Evolutionary conservation across 2,797 vertebrate species (phyloP).

Genomic region (Microtus californicus): DNA sequence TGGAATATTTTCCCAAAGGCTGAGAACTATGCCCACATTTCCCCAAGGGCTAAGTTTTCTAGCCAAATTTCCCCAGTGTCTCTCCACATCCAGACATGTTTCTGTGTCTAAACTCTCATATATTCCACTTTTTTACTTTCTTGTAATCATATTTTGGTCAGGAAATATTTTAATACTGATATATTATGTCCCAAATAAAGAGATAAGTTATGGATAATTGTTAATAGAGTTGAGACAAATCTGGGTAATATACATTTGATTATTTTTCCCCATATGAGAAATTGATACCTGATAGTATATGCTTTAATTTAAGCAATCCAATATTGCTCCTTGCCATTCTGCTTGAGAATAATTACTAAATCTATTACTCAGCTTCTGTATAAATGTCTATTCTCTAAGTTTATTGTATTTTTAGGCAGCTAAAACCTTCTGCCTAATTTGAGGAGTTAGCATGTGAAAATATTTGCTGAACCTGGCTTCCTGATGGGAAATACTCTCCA

Average conservation of each 20-base stretch:
- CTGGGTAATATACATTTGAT: neutral
- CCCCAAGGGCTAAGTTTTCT: neutral
- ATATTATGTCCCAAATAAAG: neutral
- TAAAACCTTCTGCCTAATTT: conserved; percentile 72
- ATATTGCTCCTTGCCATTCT: conserved; percentile 18
- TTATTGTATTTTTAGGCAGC: conserved; percentile 70
- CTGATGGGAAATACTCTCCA: conserved; percentile 72
- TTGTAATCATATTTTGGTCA: neutral
- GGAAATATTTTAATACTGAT: neutral
- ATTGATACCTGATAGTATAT: neutral
- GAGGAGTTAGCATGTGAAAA: conserved; percentile 73
- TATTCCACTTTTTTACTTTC: neutral
- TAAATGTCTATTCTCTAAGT: conserved; percentile 68
- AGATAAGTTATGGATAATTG: neutral
- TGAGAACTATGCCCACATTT: neutral
- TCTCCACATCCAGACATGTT: neutral
- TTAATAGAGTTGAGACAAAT: conserved; percentile 16
- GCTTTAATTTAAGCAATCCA: neutral
- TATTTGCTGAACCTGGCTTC: conserved; percentile 73
- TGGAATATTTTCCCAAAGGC: conserved; percentile 31
- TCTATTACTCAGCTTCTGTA: conserved; percentile 40
- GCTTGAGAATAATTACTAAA: conserved; percentile 53
- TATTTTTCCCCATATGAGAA: neutral
- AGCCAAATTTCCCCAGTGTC: neutral
- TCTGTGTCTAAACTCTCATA: neutral